These are phyloP conservation scores for Limenitis arthemis DNA, from an alignment of 2,888 invertebrate species.

Conservation along the genomic window DNA sequence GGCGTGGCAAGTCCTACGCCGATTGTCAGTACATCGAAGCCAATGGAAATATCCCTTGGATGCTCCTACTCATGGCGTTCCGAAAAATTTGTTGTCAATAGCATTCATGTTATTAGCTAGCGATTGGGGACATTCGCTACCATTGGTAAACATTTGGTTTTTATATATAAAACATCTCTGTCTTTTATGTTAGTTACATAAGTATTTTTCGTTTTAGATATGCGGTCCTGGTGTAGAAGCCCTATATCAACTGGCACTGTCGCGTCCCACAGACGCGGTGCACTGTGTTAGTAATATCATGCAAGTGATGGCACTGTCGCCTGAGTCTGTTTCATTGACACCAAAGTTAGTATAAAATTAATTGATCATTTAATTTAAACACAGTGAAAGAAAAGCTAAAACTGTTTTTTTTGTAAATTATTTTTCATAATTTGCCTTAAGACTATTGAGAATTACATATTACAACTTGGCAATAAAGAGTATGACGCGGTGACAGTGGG, in stretches of 20 bases:
- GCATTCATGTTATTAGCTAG: constrained; percentile 45
- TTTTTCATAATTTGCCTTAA: not conserved
- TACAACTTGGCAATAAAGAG: no score
- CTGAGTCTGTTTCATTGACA: constrained; percentile 53
- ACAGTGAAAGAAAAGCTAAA: not conserved
- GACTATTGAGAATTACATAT: no score
- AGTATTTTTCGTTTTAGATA: constrained; percentile 33
- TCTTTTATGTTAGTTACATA: not conserved
- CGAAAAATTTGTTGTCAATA: constrained; percentile 32
- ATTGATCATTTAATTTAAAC: not conserved
- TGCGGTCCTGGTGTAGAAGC: constrained; percentile 49
- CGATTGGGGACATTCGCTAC: constrained; percentile 59
- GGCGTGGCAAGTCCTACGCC: constrained; percentile 44
- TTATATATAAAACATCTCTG: not conserved
- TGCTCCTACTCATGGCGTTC: constrained; percentile 31
- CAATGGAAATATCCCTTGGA: constrained; percentile 39
- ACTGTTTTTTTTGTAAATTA: not conserved
- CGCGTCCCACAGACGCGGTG: constrained; percentile 41
- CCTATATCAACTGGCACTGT: constrained; percentile 35
- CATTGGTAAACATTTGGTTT: constrained; percentile 36
- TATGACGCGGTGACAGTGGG: no score
- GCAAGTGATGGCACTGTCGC: constrained; percentile 50
- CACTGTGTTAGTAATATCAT: constrained; percentile 48
- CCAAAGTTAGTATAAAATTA: constrained; percentile 35
- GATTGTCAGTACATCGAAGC: constrained; percentile 43